Conservation (phyloP, 2,797 vertebrate species). For the Epinephelus coioides region DNA sequence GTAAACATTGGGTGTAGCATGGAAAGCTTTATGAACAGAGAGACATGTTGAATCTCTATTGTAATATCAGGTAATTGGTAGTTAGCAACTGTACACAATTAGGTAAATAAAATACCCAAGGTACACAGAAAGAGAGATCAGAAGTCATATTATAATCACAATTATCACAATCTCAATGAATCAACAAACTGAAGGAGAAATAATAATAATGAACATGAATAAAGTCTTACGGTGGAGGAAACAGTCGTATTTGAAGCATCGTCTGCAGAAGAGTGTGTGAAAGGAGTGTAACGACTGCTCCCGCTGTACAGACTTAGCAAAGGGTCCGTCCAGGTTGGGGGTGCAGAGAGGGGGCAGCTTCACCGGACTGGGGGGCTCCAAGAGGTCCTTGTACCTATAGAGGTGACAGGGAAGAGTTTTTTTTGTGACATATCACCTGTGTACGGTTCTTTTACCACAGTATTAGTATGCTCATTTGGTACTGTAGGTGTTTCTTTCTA, state of each 20-base stretch:
- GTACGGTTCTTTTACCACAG: background rate
- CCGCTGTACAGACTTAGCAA: slow-evolving; percentile 96
- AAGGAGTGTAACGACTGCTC: slow-evolving; percentile 98
- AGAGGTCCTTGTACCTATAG: slow-evolving; percentile 93
- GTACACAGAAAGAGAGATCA: background rate
- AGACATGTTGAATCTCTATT: slow-evolving; percentile 8
- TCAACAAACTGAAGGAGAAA: background rate
- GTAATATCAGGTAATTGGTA: background rate
- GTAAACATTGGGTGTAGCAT: slow-evolving; percentile 96
- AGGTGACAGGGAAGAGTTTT: slow-evolving; percentile 13
- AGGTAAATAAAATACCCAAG: too few species aligned
- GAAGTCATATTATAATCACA: background rate
- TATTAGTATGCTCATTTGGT: background rate
- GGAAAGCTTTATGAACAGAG: slow-evolving; percentile 89
- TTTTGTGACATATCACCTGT: background rate
- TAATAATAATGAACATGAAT: slow-evolving; percentile 12
- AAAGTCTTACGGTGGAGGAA: slow-evolving; percentile 88
- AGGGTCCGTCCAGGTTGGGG: slow-evolving; percentile 95
- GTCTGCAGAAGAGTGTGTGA: slow-evolving; percentile 98
- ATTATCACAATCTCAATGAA: background rate
- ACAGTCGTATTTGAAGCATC: slow-evolving; percentile 99
- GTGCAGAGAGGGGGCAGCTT: slow-evolving; percentile 96
- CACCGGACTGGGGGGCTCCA: slow-evolving; percentile 90
- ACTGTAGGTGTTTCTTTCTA: slow-evolving; percentile 23
- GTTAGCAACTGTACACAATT: background rate